These are phyloP conservation scores for Bos indicus DNA, from an alignment of 2,113 vertebrate species.

Conservation along the genomic window DNA sequence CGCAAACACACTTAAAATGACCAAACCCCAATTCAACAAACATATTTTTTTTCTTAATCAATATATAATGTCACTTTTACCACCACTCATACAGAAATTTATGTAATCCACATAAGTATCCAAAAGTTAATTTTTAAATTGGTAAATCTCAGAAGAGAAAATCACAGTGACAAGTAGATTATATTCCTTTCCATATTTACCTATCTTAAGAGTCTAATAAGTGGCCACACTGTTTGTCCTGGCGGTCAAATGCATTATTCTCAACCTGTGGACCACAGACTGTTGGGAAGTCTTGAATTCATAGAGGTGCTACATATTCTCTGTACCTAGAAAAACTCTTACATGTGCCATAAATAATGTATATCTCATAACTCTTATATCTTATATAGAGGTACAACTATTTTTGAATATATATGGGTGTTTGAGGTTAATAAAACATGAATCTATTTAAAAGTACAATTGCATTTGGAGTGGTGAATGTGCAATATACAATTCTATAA, in stretches of 20 bases:
- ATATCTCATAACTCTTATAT: not conserved
- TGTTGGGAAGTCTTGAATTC: not conserved
- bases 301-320: not conserved
- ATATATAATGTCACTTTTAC: not conserved
- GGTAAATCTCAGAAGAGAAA: not conserved
- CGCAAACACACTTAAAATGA: not conserved
- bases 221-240: not conserved
- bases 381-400: not conserved
- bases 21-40: not conserved
- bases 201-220: not conserved
- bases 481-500: not conserved
- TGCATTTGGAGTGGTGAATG: not conserved
- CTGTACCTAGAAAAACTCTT: not conserved
- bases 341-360: not conserved
- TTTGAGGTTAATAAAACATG: slow-evolving; percentile 29
- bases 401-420: not conserved
- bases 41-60: not conserved
- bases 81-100: not conserved
- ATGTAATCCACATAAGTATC: not conserved
- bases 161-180: not conserved
- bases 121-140: not conserved
- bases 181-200: not conserved
- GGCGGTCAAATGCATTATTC: not conserved
- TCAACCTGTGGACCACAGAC: not conserved
- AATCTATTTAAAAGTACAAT: not conserved